These are phyloP conservation scores for Haemorhous mexicanus DNA, from an alignment of 2,113 vertebrate genomes.

Conservation along the genomic window DNA sequence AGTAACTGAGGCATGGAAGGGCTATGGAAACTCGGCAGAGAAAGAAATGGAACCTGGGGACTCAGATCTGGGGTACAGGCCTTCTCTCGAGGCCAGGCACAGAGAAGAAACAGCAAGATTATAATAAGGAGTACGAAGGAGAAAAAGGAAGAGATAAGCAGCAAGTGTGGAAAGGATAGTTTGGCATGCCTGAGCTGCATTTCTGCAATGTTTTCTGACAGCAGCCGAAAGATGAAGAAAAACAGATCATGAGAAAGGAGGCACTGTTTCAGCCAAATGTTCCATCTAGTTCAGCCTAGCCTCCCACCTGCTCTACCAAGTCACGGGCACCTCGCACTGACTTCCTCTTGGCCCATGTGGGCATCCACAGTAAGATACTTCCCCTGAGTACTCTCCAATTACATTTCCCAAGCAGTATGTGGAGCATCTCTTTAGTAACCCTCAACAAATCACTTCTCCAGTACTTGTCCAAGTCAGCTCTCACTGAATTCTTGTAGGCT, in stretches of 20 bases:
- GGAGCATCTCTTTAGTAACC: neutral
- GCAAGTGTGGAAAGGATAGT: neutral
- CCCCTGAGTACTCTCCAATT: neutral
- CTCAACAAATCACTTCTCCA: neutral
- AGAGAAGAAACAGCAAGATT: neutral
- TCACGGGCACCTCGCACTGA: fast-evolving
- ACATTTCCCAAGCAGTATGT: neutral
- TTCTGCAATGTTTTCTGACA: neutral
- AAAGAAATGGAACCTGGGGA: neutral
- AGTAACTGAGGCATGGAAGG: neutral
- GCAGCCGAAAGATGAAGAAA: neutral
- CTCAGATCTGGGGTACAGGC: neutral
- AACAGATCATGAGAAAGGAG: neutral
- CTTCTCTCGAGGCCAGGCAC: neutral
- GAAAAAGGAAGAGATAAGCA: neutral
- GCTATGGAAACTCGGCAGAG: fast-evolving
- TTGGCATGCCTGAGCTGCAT: neutral
- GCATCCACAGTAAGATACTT: neutral
- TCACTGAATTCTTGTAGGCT: neutral
- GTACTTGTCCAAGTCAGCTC: neutral
- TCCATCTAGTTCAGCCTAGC: neutral
- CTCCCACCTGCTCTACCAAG: neutral
- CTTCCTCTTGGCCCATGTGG: neutral
- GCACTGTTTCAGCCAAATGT: neutral
- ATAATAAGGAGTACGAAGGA: neutral